These are phyloP conservation scores for Hydractinia echinata DNA, from an alignment of 30 jellyfish, hydroid and myxozoan genomes.

Conservation along the genomic window DNA sequence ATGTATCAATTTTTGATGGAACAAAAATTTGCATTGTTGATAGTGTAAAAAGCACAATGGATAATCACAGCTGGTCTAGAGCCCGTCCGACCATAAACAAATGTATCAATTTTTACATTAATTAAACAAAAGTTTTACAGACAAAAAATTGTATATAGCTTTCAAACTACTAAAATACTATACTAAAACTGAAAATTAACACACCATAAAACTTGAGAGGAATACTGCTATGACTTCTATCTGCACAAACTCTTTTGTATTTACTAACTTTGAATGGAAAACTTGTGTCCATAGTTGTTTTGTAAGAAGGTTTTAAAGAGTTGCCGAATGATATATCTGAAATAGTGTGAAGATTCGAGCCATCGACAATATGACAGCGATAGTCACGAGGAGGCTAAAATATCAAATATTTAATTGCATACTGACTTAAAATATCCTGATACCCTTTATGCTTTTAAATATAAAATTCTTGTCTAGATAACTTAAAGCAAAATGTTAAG, in stretches of 20 bases:
- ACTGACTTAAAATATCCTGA: neutral
- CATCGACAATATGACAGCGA: neutral
- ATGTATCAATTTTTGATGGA: too few relatives aligned
- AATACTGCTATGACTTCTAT: neutral
- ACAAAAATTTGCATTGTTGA: too few relatives aligned
- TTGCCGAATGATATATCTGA: slow-evolving; percentile 1
- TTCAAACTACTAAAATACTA: neutral
- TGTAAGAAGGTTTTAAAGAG: neutral
- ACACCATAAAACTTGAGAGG: slow-evolving; percentile 7
- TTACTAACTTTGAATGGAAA: neutral
- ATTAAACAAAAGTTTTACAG: too few relatives aligned
- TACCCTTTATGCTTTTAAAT: neutral
- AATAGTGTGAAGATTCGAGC: slow-evolving; percentile 1
- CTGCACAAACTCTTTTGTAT: neutral
- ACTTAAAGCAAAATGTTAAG: too few relatives aligned
- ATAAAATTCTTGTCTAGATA: too few relatives aligned
- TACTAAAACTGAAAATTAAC: neutral
- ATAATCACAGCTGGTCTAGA: too few relatives aligned
- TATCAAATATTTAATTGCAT: neutral
- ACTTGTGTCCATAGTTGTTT: slow-evolving; percentile 16
- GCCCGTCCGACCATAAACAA: too few relatives aligned
- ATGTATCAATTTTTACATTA: too few relatives aligned
- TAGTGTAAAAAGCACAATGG: too few relatives aligned
- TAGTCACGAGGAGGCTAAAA: slow-evolving; percentile 15
- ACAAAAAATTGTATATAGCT: neutral